These are phyloP conservation scores for Anoplius nigerrimus DNA, from an alignment of 2,888 invertebrate genomes.

Conservation along the genomic window DNA sequence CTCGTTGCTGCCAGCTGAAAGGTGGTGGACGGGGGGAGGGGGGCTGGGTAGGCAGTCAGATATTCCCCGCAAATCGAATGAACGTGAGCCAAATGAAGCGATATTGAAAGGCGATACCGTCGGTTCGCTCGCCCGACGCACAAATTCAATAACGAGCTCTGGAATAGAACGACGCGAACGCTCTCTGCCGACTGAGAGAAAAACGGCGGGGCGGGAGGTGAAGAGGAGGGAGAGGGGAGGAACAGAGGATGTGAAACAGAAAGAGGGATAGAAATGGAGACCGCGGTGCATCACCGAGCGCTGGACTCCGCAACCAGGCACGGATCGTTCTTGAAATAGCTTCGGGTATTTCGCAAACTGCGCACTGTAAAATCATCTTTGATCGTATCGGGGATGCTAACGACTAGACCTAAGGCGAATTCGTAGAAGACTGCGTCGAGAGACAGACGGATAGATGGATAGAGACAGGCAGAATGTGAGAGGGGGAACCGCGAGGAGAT, in stretches of 20 bases:
- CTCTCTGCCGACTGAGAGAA: too few species aligned
- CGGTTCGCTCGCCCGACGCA: conserved; percentile 58
- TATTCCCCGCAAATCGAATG: conserved; percentile 63
- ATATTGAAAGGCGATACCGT: conserved; percentile 66
- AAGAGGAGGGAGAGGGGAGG: conserved; percentile 13
- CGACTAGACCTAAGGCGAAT: too few species aligned
- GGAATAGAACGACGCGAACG: conserved; percentile 42
- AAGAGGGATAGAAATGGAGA: conserved; percentile 17
- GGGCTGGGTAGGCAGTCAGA: conserved; percentile 49
- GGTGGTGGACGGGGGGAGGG: conserved; percentile 6
- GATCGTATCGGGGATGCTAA: too few species aligned
- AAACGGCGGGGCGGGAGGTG: background rate
- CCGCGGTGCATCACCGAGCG: background rate
- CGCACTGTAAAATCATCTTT: too few species aligned
- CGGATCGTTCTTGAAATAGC: background rate
- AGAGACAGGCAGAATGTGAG: too few species aligned
- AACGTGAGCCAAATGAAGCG: conserved; percentile 66
- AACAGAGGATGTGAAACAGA: conserved; percentile 24
- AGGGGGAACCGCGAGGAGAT: too few species aligned
- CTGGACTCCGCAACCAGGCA: conserved; percentile 6
- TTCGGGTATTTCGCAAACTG: too few species aligned
- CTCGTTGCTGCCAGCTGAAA: conserved; percentile 18
- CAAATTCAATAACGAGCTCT: conserved; percentile 65
- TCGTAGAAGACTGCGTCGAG: too few species aligned
- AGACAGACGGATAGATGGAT: too few species aligned